Evolutionary conservation across 1,140 invertebrate species (phyloP).

Genomic region (Bombus breviceps): DNA sequence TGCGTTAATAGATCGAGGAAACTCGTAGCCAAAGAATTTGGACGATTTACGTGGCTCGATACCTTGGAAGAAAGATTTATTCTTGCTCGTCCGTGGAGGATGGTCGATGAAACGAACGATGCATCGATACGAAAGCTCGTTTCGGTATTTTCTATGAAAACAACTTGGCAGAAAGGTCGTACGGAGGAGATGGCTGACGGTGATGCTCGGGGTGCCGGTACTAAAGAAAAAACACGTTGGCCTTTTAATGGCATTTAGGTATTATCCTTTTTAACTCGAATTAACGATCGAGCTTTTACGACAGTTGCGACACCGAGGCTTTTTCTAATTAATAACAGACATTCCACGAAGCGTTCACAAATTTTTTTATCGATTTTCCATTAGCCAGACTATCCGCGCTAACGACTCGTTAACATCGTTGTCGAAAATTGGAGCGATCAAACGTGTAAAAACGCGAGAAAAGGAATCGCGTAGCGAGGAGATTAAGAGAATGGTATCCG

Average conservation of each 20-base stretch:
- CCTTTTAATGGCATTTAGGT: conserved; percentile 32
- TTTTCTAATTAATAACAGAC: neutral
- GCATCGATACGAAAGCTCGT: neutral
- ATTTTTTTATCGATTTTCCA: neutral
- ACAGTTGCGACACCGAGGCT: neutral
- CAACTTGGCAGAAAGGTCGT: neutral
- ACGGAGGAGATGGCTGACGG: neutral
- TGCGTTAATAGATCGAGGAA: neutral
- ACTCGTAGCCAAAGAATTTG: neutral
- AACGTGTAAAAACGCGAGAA: neutral
- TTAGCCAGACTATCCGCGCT: neutral
- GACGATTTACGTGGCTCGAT: neutral
- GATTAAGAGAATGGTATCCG: neutral
- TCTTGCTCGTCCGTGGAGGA: neutral
- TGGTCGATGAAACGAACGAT: neutral
- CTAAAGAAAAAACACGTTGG: conserved; percentile 12
- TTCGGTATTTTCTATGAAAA: neutral
- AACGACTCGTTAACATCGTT: neutral
- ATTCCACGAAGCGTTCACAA: neutral
- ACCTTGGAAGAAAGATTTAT: too few species aligned
- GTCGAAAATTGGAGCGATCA: neutral
- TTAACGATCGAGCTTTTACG: conserved; percentile 12
- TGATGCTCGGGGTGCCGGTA: neutral
- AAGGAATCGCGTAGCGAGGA: neutral
- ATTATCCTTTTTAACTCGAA: neutral